Evolutionary conservation across 2,888 invertebrate species (phyloP).

Genomic region (Listrodromus nycthemerus): DNA sequence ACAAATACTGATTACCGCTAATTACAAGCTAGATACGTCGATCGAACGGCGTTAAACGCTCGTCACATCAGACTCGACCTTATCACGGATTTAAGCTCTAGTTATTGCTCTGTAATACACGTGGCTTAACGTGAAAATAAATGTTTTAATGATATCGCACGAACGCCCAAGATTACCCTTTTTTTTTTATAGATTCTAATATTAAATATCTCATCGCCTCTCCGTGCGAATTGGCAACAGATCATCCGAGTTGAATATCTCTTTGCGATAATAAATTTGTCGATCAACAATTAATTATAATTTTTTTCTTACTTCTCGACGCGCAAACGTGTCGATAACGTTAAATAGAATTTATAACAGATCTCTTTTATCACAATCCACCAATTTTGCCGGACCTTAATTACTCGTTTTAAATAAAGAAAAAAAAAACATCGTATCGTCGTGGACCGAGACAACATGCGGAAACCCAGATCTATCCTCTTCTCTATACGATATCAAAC

Average conservation of each 20-base stretch:
- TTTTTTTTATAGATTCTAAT: conserved; percentile 11
- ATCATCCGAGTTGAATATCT: neutral
- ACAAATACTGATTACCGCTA: conserved; percentile 55
- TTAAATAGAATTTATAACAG: conserved; percentile 33
- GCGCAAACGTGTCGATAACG: neutral
- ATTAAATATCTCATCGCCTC: conserved; percentile 11
- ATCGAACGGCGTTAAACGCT: conserved; percentile 32
- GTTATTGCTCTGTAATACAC: conserved; percentile 82
- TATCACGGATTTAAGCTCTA: conserved; percentile 82
- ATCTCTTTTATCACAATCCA: conserved; percentile 54
- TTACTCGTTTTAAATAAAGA: conserved; percentile 10
- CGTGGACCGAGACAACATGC: conserved; percentile 7
- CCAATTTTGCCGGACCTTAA: conserved; percentile 28
- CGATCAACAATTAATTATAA: neutral
- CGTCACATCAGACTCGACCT: conserved; percentile 70
- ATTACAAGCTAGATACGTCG: conserved; percentile 57
- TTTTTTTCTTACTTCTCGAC: neutral
- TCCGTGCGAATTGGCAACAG: conserved; percentile 3
- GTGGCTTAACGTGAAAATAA: conserved; percentile 74
- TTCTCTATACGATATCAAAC: conserved; percentile 1
- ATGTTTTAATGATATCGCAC: conserved; percentile 31
- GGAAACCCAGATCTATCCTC: conserved; percentile 28
- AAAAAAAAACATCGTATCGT: conserved; percentile 16
- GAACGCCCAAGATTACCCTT: conserved; percentile 35
- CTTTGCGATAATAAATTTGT: conserved; percentile 1